These are phyloP conservation scores for Pterophyllum scalare DNA, from an alignment of 2,113 vertebrate species.

Conservation along the genomic window DNA sequence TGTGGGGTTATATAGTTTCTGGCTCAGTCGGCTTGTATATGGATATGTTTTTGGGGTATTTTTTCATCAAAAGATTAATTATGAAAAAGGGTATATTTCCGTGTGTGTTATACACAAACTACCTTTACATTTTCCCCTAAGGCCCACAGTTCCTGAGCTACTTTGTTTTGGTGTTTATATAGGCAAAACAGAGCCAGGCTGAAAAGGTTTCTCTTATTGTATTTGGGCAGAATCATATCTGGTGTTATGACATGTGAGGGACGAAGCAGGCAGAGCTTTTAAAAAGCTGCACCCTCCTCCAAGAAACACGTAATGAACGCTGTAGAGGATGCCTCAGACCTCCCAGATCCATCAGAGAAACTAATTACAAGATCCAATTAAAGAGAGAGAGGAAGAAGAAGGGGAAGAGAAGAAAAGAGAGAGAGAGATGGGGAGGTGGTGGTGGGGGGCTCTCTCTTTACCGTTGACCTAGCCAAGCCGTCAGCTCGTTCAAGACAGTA, in stretches of 20 bases:
- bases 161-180: conserved; percentile 7
- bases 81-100: conserved; percentile 2
- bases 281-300: conserved; percentile 68
- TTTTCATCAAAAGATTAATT: neutral
- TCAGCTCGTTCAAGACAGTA: conserved; percentile 94
- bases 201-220: conserved; percentile 35
- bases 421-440: neutral
- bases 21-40: neutral
- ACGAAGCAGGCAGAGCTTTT: conserved; percentile 69
- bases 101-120: neutral
- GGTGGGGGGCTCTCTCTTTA: conserved; percentile 79
- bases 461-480: conserved; percentile 91
- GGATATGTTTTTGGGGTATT: neutral
- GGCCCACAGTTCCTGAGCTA: neutral
- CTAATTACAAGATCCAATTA: conserved; percentile 99
- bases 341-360: conserved; percentile 95
- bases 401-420: conserved; percentile 69
- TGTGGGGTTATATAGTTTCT: neutral
- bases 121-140: neutral
- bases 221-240: conserved; percentile 53
- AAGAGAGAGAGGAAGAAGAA: conserved; percentile 87
- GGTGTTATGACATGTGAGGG: conserved; percentile 73
- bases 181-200: conserved; percentile 21
- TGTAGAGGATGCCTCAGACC: conserved; percentile 90
- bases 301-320: conserved; percentile 78